phyloP scores from a whole-genome alignment of 2,113 vertebrate genomes.

The Hippolais icterina region DNA sequence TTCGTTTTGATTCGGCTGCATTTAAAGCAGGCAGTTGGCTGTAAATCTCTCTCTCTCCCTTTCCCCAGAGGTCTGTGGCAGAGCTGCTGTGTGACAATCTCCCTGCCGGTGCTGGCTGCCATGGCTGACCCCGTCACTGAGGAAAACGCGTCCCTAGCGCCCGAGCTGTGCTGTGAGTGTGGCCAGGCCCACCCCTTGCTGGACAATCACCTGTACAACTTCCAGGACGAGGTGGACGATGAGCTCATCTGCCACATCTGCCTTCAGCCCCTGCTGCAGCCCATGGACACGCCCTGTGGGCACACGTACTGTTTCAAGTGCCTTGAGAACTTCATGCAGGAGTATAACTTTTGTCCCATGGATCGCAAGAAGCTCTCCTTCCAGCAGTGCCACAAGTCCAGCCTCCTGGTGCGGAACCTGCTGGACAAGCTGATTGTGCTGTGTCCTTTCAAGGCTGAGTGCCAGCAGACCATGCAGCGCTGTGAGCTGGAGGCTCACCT shows the following conservation, averaged over 20 bases:
- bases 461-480: conserved; percentile 85
- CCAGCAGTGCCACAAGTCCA: conserved; percentile 86
- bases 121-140: conserved; percentile 72
- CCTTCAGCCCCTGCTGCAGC: conserved; percentile 87
- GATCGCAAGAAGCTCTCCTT: conserved; percentile 85
- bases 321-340: conserved; percentile 88
- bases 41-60: not conserved
- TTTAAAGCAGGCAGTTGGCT: not conserved
- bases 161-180: conserved; percentile 83
- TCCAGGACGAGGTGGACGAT: conserved; percentile 90
- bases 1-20: not conserved
- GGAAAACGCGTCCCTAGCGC: not conserved
- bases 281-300: conserved; percentile 92
- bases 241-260: conserved; percentile 92
- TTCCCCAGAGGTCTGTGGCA: not conserved
- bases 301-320: conserved; percentile 90
- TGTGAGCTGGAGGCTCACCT: conserved; percentile 91
- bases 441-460: conserved; percentile 83
- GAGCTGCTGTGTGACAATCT: not conserved
- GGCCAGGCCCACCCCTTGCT: conserved; percentile 82
- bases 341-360: conserved; percentile 89
- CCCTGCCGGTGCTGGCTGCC: conserved; percentile 5
- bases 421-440: conserved; percentile 85
- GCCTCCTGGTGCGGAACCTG: conserved; percentile 88
- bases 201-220: conserved; percentile 90